Conservation (phyloP, 2,888 invertebrate species). For the Macrophya alboannulata region DNA sequence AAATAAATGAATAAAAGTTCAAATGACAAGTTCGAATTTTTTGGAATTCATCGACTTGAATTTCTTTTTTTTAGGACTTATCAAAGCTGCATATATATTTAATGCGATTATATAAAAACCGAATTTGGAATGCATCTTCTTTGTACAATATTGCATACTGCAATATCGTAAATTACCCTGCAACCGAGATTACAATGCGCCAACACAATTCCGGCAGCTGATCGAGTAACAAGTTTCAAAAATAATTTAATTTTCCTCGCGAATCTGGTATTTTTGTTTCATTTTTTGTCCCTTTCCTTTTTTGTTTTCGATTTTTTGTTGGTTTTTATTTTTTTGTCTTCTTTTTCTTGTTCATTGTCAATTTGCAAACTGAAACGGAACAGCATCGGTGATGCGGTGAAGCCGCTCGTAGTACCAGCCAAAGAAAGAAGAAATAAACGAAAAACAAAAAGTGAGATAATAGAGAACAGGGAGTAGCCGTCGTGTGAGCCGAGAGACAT, state of each 20-base stretch:
- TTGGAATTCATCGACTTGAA: not conserved
- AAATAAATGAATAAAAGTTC: too few species aligned
- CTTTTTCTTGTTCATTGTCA: not conserved
- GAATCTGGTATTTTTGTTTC: not conserved
- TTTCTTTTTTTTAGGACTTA: too few species aligned
- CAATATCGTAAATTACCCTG: too few species aligned
- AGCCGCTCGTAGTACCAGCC: not conserved
- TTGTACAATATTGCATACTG: too few species aligned
- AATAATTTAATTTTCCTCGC: not conserved
- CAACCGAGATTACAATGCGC: not conserved
- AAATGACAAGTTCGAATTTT: too few species aligned
- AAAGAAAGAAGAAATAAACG: not conserved
- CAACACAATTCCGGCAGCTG: not conserved
- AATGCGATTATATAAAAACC: not conserved
- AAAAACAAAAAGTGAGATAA: slow-evolving; percentile 1
- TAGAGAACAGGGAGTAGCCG: slow-evolving; percentile 38
- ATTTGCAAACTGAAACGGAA: not conserved
- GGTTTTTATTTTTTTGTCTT: not conserved
- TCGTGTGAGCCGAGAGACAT: slow-evolving; percentile 65
- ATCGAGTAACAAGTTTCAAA: not conserved
- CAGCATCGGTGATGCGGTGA: not conserved
- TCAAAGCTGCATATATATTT: too few species aligned
- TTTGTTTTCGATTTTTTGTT: not conserved
- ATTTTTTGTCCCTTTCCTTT: too few species aligned
- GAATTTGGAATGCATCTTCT: not conserved